phyloP scores from a whole-genome alignment of 53 echinoderm and acorn worm genomes.

The Henricia sp. region DNA sequence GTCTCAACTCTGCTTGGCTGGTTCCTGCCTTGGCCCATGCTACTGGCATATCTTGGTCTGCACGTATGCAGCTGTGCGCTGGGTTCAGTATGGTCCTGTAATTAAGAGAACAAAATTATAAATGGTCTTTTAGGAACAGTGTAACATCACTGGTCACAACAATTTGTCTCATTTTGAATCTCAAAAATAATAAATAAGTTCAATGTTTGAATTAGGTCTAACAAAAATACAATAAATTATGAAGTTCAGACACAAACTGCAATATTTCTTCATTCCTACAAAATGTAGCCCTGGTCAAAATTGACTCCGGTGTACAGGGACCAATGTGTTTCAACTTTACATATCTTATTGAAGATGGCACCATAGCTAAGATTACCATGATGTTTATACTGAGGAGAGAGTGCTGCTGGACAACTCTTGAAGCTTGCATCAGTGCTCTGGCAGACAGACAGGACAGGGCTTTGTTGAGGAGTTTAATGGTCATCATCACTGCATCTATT shows the following conservation, averaged over 20 bases:
- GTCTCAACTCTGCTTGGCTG: constrained; percentile 30
- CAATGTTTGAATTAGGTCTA: too few relatives aligned
- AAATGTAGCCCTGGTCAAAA: too few relatives aligned
- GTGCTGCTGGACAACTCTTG: background rate
- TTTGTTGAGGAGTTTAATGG: constrained; percentile 9
- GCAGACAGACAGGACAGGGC: constrained; percentile 12
- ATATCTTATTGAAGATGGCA: too few relatives aligned
- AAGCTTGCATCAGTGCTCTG: constrained; percentile 1
- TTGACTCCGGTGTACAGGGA: too few relatives aligned
- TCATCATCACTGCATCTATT: constrained; percentile 9
- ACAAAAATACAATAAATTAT: too few relatives aligned
- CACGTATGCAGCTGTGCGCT: constrained; percentile 27
- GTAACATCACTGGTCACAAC: too few relatives aligned
- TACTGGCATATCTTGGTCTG: background rate
- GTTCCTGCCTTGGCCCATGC: background rate
- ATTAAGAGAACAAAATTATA: background rate
- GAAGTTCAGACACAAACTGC: too few relatives aligned
- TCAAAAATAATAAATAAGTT: too few relatives aligned
- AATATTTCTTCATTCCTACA: too few relatives aligned
- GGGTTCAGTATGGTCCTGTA: background rate
- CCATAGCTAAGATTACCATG: constrained; percentile 34
- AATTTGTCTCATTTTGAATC: too few relatives aligned
- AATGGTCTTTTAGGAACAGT: background rate
- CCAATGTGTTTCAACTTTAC: too few relatives aligned
- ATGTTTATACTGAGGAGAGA: background rate